Base-by-base conservation (phyloP, 2,888 invertebrate species). In the Cerastis rubricosa region DNA sequence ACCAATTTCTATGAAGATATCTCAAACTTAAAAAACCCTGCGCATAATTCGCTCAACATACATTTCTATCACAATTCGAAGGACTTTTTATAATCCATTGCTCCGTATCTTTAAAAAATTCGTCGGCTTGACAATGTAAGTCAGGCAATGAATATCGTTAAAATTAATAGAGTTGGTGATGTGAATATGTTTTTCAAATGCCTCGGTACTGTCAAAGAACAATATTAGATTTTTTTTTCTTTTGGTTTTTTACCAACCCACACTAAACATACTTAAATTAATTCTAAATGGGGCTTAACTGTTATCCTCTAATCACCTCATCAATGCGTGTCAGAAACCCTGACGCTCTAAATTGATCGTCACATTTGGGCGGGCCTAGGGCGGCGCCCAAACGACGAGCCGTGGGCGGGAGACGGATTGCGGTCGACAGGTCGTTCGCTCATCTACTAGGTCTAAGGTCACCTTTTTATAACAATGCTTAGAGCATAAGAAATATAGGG, bases 341-440 rank as follows among this genome's bases (percentile, higher is more conserved):
- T 66, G 80, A 51, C 49, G 71, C 47, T 78, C 54, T 51, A 79
- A 78, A 83, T 79, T 71, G 67, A 69, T 80, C 54, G 80, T 86
- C 85, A 72, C 85, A 89, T 86, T 78, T 89, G 89, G 91, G 92
- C 88, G 89, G 89, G 87, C 77, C 83, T 87, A 68, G 92, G 93
- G 94, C 93, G 94, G 89, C 91, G 91, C 91, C 93, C 90, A 81
- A 83, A 87, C 91, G 91, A 90, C 91, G 91, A 91, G 74, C 74
- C 74, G 86, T 89, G 91, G 92, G 93, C 92, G 93, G 92, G 89
- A 81, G 91, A 91, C 90, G 86, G 89, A 91, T 90, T 87, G 85
- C 74, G 78, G 86, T 82, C 77, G 78, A 67, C 84, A 85, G 82
- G 81, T 80, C 80, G 77, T 77, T 80, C 81, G 59, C 80, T 74